A percentile compares a stretch with the other conserved stretches of the same genome.
Evolutionary conservation across 92 coral and sea anemone species (phyloP).

Genomic region (Porites rus): DNA sequence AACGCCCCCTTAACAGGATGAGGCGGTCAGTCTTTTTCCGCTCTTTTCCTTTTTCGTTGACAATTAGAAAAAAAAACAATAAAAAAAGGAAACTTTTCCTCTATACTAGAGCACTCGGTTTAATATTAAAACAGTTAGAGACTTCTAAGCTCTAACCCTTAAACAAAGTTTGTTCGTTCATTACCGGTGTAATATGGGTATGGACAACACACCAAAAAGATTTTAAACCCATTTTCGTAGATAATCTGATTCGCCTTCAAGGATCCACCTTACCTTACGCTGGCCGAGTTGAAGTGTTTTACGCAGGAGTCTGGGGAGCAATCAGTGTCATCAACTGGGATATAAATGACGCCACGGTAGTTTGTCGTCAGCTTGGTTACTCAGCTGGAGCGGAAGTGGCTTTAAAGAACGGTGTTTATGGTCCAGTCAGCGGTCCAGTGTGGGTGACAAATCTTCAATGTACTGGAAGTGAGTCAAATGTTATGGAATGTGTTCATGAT

Average conservation of each 20-base stretch:
- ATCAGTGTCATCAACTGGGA: not conserved
- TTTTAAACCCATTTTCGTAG: not conserved
- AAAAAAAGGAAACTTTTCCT: no score
- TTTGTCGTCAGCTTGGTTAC: constrained; percentile 33
- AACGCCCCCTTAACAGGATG: no score
- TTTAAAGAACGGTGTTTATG: not conserved
- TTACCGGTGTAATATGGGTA: not conserved
- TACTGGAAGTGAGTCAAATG: constrained; percentile 14
- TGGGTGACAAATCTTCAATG: constrained; percentile 29
- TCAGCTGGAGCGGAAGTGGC: constrained; percentile 39
- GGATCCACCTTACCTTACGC: constrained; percentile 19
- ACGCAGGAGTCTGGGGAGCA: constrained; percentile 33
- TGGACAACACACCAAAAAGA: no score
- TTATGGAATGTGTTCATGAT: constrained; percentile 19
- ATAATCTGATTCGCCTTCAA: constrained; percentile 10
- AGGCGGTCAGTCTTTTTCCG: no score
- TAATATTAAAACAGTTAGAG: no score
- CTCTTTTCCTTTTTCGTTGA: no score
- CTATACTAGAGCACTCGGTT: no score
- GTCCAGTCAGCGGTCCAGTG: constrained; percentile 2
- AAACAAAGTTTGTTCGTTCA: not conserved
- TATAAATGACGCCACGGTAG: not conserved
- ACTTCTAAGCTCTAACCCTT: no score
- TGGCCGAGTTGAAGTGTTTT: constrained; percentile 21
- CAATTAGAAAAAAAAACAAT: no score